Percentiles rank a stretch among this genome's conserved stretches.
These are phyloP conservation scores for Ammodytes dubius DNA, from an alignment of 2,113 vertebrate species.

Conservation along the genomic window DNA sequence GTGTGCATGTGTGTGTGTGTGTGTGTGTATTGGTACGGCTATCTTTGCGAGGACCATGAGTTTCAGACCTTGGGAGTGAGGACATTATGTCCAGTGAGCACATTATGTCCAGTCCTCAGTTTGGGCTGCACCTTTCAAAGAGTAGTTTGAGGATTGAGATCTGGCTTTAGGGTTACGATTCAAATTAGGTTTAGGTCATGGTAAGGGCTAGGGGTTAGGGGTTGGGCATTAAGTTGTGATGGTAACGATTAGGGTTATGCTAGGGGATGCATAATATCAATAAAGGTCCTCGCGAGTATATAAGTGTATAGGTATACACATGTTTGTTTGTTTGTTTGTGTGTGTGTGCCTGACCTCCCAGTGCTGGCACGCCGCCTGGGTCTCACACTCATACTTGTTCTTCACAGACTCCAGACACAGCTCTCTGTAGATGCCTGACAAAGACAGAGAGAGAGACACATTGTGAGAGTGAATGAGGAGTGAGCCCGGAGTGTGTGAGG, in stretches of 20 bases:
- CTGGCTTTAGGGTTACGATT: no score
- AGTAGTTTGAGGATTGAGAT: background rate
- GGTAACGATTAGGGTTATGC: no score
- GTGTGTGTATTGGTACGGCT: background rate
- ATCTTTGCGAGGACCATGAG: no score
- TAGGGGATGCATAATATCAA: background rate
- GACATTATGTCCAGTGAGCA: no score
- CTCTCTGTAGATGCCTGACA: constrained; percentile 94
- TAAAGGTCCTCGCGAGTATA: background rate
- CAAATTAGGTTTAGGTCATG: background rate
- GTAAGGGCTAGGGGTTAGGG: background rate
- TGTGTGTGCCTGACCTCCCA: constrained; percentile 89
- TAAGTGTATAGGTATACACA: background rate
- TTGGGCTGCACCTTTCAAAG: background rate
- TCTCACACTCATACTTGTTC: constrained; percentile 98
- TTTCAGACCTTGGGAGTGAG: no score
- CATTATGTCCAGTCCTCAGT: background rate
- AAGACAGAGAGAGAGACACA: background rate
- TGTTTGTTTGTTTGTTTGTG: background rate
- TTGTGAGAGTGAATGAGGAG: background rate
- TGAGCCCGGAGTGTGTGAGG: background rate
- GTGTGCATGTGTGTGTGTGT: background rate
- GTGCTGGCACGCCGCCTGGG: constrained; percentile 96
- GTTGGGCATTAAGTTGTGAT: background rate
- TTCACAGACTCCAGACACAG: constrained; percentile 96